Base-by-base conservation (phyloP, 2,888 invertebrate species). In the Mechanitis messenoides region DNA sequence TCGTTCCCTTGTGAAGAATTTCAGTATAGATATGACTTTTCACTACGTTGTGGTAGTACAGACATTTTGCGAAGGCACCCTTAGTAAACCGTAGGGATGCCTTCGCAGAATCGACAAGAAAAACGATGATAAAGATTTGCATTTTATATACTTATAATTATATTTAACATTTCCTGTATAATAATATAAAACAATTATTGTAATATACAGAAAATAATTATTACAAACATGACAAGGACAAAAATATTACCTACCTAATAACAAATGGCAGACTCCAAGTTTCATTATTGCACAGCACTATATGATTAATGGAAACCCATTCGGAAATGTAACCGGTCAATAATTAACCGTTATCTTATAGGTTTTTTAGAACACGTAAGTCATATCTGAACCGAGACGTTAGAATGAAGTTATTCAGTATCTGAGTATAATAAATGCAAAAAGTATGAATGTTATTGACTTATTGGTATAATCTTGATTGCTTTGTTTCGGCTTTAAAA, bases 341-440 rank as follows among this genome's bases (percentile, higher is more conserved):
- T 50, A 50, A 50, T 5, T 31, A 50, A 55, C 53, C 38, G 53
- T 53, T 55, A 56, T 45, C 55, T 56, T 9, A 35, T 56, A 35
- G 11, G 20, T 45, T 38, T n/a, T 12, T 45, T 20, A 56, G 33
- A 45, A 61, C 65, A 56, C 47, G 58, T 63, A 56, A 50, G 20
- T 50, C 9, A 50, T 31, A 63, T 35, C 59, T 59, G 47, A 73
- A 66, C 70, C 68, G 72, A 76, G 75, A 73, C 73, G 69, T 73
- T 76, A 77, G 76, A 82, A 80, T 83, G 80, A 81, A 79, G 73
- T 76, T 81, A 74, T 74, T 75, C 70, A 74, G 72, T 76, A 73
- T 79, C 72, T 76, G 68, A 65, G 64, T 65, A 66, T 78, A 78
- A 74, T 81, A 76, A 78, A 79, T 79, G 74, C 79, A 78, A 82